Percentiles rank a stretch among this genome's conserved stretches.
phyloP scores from a whole-genome alignment of 2,113 vertebrate genomes.

The Ceyx margarethae region DNA sequence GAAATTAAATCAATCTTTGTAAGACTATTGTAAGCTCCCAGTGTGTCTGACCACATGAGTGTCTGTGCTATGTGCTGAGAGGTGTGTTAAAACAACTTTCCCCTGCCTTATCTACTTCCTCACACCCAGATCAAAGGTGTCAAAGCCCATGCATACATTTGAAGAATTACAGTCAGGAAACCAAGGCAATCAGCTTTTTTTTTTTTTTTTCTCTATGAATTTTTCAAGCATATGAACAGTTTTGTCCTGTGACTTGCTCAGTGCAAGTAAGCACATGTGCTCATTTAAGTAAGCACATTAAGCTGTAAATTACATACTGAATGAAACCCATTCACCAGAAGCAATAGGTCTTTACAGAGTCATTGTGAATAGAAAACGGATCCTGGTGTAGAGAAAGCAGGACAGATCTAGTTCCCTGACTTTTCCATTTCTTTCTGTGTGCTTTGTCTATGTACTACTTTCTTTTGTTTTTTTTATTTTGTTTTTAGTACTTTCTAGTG shows the following conservation, averaged over 20 bases:
- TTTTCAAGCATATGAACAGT: neutral
- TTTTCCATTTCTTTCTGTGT: neutral
- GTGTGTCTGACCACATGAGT: neutral
- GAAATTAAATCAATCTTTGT: neutral
- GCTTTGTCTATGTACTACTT: neutral
- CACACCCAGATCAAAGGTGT: neutral
- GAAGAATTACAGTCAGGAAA: neutral
- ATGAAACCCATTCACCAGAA: neutral
- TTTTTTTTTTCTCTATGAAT: neutral
- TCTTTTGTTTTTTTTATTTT: neutral
- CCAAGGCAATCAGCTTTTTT: neutral
- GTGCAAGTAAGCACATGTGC: neutral
- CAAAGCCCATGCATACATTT: accelerated
- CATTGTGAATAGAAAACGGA: neutral
- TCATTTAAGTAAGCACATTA: neutral
- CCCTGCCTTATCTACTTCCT: neutral
- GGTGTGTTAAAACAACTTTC: neutral
- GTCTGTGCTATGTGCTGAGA: neutral
- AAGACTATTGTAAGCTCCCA: neutral
- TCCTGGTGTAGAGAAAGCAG: neutral
- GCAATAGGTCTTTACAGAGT: neutral
- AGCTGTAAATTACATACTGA: neutral
- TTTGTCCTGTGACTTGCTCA: neutral
- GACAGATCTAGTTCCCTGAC: neutral
- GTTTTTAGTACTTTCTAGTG: neutral